Conservation (phyloP, 2,797 vertebrate genomes). For the Catharus ustulatus region DNA sequence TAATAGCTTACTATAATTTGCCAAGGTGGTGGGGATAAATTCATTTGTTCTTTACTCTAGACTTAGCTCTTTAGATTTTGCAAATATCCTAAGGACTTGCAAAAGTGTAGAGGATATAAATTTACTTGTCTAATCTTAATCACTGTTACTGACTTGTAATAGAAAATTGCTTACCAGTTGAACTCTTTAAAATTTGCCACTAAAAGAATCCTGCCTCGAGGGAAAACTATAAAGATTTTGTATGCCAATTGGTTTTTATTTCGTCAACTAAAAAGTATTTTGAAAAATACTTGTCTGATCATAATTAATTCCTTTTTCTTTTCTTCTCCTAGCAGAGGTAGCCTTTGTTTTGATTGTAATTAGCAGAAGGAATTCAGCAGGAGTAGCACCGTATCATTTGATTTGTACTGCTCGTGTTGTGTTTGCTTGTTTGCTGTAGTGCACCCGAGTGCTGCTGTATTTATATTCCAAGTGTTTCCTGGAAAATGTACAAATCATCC, state of each 20-base stretch:
- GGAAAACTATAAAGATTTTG: neutral
- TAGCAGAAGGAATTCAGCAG: neutral
- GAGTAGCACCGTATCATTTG: neutral
- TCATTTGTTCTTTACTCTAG: neutral
- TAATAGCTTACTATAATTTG: neutral
- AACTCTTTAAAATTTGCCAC: conserved; percentile 11
- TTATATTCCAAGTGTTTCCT: neutral
- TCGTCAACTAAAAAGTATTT: neutral
- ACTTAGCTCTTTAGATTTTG: neutral
- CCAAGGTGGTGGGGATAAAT: neutral
- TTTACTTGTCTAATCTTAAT: neutral
- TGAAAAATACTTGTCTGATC: neutral
- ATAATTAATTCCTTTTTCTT: neutral
- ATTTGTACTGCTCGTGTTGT: neutral
- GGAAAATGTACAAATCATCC: conserved; percentile 5
- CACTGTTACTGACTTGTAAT: neutral
- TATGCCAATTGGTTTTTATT: neutral
- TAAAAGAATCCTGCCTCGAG: neutral
- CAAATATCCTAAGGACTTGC: neutral
- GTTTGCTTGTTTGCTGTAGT: neutral
- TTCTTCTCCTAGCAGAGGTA: neutral
- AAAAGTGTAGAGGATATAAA: neutral
- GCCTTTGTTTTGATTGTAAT: conserved; percentile 13
- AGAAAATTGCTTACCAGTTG: neutral
- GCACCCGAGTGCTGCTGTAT: neutral